These are phyloP conservation scores for Nothoprocta perdicaria DNA, from an alignment of 2,113 vertebrate genomes.

Conservation along the genomic window DNA sequence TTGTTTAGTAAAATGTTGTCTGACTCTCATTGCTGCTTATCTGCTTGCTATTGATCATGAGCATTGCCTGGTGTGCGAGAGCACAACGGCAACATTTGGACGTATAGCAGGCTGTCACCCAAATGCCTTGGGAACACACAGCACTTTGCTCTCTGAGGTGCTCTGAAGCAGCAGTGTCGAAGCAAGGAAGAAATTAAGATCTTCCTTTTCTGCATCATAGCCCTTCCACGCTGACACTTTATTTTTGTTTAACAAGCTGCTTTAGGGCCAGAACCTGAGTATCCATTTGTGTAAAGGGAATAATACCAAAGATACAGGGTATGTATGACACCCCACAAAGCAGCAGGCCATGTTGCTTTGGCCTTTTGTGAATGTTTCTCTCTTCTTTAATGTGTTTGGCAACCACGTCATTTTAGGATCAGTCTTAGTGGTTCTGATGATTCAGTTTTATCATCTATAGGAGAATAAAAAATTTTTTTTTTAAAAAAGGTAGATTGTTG, in stretches of 20 bases:
- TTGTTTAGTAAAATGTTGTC: background rate
- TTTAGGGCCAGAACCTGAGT: background rate
- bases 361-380: background rate
- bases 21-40: background rate
- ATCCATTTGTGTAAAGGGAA: background rate
- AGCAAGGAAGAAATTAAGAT: background rate
- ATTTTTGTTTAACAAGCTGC: background rate
- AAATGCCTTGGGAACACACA: background rate
- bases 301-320: background rate
- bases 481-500: background rate
- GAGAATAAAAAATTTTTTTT: background rate
- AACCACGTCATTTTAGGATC: background rate
- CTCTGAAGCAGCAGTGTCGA: background rate
- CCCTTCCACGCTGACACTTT: background rate
- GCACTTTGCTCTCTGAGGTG: background rate
- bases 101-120: background rate
- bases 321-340: background rate
- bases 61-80: background rate
- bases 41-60: background rate
- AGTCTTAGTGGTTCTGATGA: background rate
- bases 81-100: background rate
- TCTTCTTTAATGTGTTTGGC: background rate
- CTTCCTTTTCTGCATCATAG: background rate
- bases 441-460: background rate
- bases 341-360: background rate